Conservation (phyloP, 2,113 vertebrate genomes). For the Phrynosoma blainvillii region DNA sequence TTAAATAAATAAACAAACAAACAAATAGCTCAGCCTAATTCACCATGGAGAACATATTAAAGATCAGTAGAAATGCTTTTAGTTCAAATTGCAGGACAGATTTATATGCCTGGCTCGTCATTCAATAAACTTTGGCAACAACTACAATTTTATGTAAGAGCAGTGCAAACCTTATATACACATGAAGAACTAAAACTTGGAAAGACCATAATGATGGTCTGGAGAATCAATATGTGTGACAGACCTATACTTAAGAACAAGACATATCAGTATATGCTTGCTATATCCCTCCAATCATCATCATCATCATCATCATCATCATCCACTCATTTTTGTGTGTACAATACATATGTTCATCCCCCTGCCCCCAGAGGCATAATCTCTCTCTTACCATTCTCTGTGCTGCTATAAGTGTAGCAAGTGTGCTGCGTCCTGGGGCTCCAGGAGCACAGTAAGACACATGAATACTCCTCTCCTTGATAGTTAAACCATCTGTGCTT, state of each 20-base stretch:
- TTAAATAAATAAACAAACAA: too few relatives aligned
- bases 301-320: not conserved
- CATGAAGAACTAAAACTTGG: not conserved
- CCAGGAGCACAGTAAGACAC: constrained; percentile 94
- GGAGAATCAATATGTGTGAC: not conserved
- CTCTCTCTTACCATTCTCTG: constrained; percentile 91
- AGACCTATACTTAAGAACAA: not conserved
- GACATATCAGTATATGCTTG: not conserved
- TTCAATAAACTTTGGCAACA: fast-evolving
- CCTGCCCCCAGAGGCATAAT: not conserved
- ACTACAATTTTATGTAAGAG: not conserved
- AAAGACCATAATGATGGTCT: not conserved
- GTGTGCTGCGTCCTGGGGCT: constrained; percentile 90
- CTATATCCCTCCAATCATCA: not conserved
- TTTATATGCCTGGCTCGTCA: fast-evolving
- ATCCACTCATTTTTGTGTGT: too few relatives aligned
- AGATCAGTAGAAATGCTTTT: not conserved
- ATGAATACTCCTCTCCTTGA: constrained; percentile 84
- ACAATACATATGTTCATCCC: not conserved
- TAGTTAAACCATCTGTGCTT: constrained; percentile 76
- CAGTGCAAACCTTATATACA: not conserved
- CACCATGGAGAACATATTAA: not conserved
- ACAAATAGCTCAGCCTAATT: not conserved
- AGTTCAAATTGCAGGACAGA: not conserved
- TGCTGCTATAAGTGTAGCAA: constrained; percentile 93